Percentiles rank a stretch among this genome's conserved stretches.
phyloP scores from a whole-genome alignment of 1,140 invertebrate species.

The Bombus ignitus region DNA sequence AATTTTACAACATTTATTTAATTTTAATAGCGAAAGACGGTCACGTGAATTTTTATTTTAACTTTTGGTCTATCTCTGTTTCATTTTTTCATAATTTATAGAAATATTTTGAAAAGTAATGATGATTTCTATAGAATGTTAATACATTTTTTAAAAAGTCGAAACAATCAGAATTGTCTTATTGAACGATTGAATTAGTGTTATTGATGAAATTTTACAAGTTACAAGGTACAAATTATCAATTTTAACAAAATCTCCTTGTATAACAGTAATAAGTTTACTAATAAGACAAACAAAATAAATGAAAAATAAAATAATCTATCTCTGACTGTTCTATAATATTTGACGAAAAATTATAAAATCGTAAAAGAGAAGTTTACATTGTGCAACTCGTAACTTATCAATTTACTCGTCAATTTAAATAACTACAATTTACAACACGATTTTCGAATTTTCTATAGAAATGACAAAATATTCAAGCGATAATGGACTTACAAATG shows the following conservation, averaged over 20 bases:
- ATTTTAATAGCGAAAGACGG: not conserved
- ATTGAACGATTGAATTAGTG: not conserved
- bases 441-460: not conserved
- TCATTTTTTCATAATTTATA: not conserved
- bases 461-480: not conserved
- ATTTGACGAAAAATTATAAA: not conserved
- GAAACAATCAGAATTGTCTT: not conserved
- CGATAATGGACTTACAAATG: slow-evolving; percentile 91
- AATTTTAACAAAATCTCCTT: no score
- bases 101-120: not conserved
- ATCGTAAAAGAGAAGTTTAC: not conserved
- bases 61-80: not conserved
- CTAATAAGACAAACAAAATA: no score
- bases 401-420: not conserved
- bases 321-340: no score
- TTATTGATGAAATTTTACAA: not conserved
- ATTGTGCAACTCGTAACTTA: not conserved
- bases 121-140: not conserved
- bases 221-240: not conserved
- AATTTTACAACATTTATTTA: not conserved
- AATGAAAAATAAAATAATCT: no score
- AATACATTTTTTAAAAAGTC: not conserved
- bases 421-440: not conserved
- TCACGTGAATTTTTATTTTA: not conserved
- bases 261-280: no score